Conservation (phyloP, 1,140 invertebrate species). For the Hormaphis cornu region DNA sequence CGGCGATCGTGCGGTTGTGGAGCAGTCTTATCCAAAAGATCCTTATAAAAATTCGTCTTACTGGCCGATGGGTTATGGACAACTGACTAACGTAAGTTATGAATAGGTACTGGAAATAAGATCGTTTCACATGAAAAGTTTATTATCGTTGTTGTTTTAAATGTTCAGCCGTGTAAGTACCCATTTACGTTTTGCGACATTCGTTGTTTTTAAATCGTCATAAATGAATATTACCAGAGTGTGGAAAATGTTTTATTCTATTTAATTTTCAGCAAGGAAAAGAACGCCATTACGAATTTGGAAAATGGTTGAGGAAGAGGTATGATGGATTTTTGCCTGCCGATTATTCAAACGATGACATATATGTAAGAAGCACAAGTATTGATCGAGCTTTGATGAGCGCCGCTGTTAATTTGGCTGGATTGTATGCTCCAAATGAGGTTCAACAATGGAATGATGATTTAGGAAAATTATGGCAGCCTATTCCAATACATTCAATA, state of each 20-base stretch:
- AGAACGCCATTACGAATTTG: constrained; percentile 52
- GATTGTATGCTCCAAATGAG: constrained; percentile 63
- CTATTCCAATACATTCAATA: constrained; percentile 71
- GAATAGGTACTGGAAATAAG: too few relatives aligned
- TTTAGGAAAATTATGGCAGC: constrained; percentile 63
- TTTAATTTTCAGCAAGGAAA: constrained; percentile 53
- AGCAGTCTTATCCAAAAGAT: constrained; percentile 62
- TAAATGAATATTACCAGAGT: background rate
- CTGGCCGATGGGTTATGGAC: constrained; percentile 63
- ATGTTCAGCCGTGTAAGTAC: too few relatives aligned
- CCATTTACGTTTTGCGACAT: too few relatives aligned
- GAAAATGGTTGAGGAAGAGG: constrained; percentile 51
- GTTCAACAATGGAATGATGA: constrained; percentile 61
- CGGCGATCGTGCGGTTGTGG: constrained; percentile 64
- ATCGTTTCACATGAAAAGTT: too few relatives aligned
- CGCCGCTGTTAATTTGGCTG: constrained; percentile 68
- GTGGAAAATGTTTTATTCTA: background rate
- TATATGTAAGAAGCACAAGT: constrained; percentile 60
- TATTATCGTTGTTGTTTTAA: too few relatives aligned
- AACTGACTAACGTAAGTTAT: constrained; percentile 61
- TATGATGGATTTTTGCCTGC: constrained; percentile 53
- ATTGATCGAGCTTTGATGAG: constrained; percentile 73
- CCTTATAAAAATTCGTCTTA: constrained; percentile 54
- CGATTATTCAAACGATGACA: constrained; percentile 51
- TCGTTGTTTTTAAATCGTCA: background rate